Percentiles rank a stretch among this genome's conserved stretches.
phyloP scores from a whole-genome alignment of 2,797 vertebrate genomes.

The Pangasius sanitwongsei region DNA sequence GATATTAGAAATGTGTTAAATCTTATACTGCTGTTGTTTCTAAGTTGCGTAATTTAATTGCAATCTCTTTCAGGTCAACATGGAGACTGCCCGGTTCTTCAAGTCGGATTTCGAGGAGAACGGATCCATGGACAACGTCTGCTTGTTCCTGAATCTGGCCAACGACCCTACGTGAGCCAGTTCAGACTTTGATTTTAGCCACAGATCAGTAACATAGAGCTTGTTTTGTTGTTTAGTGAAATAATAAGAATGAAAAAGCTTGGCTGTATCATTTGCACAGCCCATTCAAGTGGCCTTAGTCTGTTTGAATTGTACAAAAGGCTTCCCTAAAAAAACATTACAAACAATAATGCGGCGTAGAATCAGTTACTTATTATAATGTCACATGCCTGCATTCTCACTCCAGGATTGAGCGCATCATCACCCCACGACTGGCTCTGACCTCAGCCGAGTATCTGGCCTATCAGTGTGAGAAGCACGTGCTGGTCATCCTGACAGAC shows the following conservation, averaged over 20 bases:
- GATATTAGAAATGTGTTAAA: neutral
- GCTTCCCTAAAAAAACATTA: neutral
- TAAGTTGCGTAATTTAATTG: neutral
- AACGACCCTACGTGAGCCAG: conserved; percentile 85
- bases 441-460: conserved; percentile 85
- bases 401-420: conserved; percentile 85
- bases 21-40: neutral
- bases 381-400: neutral
- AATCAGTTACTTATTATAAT: neutral
- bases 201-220: neutral
- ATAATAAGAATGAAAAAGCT: neutral
- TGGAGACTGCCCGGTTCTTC: conserved; percentile 88
- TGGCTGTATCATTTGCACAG: neutral
- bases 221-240: neutral
- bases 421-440: conserved; percentile 85
- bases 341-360: neutral
- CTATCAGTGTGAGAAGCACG: conserved; percentile 88
- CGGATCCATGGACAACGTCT: conserved; percentile 88
- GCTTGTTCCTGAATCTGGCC: conserved; percentile 85
- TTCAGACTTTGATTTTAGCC: neutral
- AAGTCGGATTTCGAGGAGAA: conserved; percentile 88
- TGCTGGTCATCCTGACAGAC: conserved; percentile 86
- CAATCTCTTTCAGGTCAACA: conserved; percentile 78
- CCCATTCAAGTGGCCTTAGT: neutral
- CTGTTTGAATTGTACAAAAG: neutral